Evolutionary conservation across 30 jellyfish, hydroid and myxozoan species (phyloP).

Genomic region (Rhopilema esculentum): DNA sequence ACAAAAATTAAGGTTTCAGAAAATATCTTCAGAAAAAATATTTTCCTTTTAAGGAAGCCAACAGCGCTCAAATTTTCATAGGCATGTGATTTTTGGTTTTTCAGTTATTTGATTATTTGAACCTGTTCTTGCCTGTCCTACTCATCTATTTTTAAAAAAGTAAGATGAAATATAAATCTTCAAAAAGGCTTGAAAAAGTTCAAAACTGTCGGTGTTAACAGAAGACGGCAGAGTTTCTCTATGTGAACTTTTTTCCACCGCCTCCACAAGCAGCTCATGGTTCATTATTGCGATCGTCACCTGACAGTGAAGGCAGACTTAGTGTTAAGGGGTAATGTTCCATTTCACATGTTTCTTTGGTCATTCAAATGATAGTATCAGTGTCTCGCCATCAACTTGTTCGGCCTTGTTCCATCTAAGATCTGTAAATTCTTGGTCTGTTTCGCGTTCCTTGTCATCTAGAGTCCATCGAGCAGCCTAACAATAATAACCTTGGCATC

Average conservation of each 20-base stretch:
- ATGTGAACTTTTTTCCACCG: slow-evolving; percentile 29
- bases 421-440: too few relatives aligned
- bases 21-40: slow-evolving; percentile 27
- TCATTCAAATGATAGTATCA: background rate
- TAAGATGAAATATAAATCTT: background rate
- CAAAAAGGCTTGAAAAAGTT: background rate
- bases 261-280: slow-evolving; percentile 31
- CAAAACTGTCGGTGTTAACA: slow-evolving; percentile 14
- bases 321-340: slow-evolving; percentile 47
- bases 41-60: slow-evolving; percentile 33
- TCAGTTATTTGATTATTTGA: too few relatives aligned
- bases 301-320: slow-evolving; percentile 71
- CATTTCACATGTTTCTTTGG: background rate
- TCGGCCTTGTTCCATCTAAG: too few relatives aligned
- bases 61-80: background rate
- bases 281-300: slow-evolving; percentile 46
- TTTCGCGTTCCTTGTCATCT: too few relatives aligned
- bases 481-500: too few relatives aligned
- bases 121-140: too few relatives aligned
- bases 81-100: slow-evolving; percentile 45
- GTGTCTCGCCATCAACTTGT: too few relatives aligned
- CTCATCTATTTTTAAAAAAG: background rate
- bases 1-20: slow-evolving; percentile 33
- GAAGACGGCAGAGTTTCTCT: slow-evolving; percentile 50
- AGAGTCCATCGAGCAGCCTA: too few relatives aligned